phyloP scores from a whole-genome alignment of 2,888 invertebrate species.

The Dorcus parallelipipedus region DNA sequence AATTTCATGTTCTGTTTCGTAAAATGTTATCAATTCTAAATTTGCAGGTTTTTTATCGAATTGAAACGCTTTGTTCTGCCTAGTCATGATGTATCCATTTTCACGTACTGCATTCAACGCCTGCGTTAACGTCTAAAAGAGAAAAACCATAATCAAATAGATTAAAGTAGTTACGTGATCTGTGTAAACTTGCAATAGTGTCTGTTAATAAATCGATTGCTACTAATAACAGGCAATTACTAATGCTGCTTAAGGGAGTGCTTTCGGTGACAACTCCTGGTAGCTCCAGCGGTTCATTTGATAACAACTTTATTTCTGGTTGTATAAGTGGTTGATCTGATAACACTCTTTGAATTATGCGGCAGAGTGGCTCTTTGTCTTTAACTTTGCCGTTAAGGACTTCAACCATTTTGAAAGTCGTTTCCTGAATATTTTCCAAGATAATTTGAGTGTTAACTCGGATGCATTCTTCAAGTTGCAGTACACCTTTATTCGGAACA shows the following conservation, averaged over 20 bases:
- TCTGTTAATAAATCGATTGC: slow-evolving; percentile 10
- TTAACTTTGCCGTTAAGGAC: background rate
- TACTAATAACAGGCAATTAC: slow-evolving; percentile 32
- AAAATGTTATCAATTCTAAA: background rate
- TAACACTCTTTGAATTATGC: slow-evolving; percentile 57
- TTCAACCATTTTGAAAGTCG: slow-evolving; percentile 62
- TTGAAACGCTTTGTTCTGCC: too few species aligned
- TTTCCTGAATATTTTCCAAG: slow-evolving; percentile 64
- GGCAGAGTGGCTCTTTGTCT: slow-evolving; percentile 47
- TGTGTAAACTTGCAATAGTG: too few species aligned
- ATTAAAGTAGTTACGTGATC: too few species aligned
- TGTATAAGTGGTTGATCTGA: slow-evolving; percentile 68
- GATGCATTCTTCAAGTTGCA: slow-evolving; percentile 45
- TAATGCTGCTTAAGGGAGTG: slow-evolving; percentile 52
- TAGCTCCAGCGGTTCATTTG: slow-evolving; percentile 53
- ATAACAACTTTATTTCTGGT: slow-evolving; percentile 60
- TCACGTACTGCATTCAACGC: too few species aligned
- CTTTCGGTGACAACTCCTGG: slow-evolving; percentile 58
- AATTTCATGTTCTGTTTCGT: background rate
- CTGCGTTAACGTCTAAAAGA: background rate
- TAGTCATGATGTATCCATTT: too few species aligned
- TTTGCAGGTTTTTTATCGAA: too few species aligned
- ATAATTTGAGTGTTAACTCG: slow-evolving; percentile 66
- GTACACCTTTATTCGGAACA: slow-evolving; percentile 54
- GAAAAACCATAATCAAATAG: background rate